A percentile compares a stretch with the other conserved stretches of the same genome.
Evolutionary conservation across 2,797 vertebrate genomes (phyloP).

Genomic region (Balearica regulorum): DNA sequence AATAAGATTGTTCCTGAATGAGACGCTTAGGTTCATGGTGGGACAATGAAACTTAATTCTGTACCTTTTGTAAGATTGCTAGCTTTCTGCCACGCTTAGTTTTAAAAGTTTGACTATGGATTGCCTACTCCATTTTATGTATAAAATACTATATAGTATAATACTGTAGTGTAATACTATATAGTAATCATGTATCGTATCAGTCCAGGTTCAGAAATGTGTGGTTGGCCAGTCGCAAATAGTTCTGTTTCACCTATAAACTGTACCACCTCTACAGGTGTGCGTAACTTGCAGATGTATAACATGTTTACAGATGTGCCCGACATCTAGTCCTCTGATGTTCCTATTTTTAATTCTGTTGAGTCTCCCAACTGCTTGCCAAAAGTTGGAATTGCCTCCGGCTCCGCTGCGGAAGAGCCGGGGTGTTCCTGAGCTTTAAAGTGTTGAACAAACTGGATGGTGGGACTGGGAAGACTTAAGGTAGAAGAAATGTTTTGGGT

Average conservation of each 20-base stretch:
- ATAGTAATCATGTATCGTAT: conserved; percentile 65
- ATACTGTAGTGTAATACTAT: conserved; percentile 10
- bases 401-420: conserved; percentile 47
- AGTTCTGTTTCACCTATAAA: conserved; percentile 74
- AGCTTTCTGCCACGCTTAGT: conserved; percentile 68
- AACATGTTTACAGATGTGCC: conserved; percentile 77
- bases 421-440: conserved; percentile 75
- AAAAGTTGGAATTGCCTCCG: conserved; percentile 69
- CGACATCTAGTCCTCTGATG: conserved; percentile 64
- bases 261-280: conserved; percentile 72
- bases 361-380: conserved; percentile 77
- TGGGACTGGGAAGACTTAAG: conserved; percentile 57
- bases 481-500: conserved; percentile 35
- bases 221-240: conserved; percentile 76
- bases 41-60: conserved; percentile 55
- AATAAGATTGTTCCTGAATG: conserved; percentile 62
- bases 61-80: conserved; percentile 57
- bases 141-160: conserved; percentile 58
- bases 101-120: conserved; percentile 69
- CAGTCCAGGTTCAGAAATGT: conserved; percentile 74
- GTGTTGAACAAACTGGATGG: conserved; percentile 77
- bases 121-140: conserved; percentile 75
- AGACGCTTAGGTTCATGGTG: conserved; percentile 54
- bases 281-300: conserved; percentile 73
- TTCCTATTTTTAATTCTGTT: conserved; percentile 66